These are phyloP conservation scores for Pachypanchax playfairii DNA, from an alignment of 2,113 vertebrate species.

Conservation along the genomic window DNA sequence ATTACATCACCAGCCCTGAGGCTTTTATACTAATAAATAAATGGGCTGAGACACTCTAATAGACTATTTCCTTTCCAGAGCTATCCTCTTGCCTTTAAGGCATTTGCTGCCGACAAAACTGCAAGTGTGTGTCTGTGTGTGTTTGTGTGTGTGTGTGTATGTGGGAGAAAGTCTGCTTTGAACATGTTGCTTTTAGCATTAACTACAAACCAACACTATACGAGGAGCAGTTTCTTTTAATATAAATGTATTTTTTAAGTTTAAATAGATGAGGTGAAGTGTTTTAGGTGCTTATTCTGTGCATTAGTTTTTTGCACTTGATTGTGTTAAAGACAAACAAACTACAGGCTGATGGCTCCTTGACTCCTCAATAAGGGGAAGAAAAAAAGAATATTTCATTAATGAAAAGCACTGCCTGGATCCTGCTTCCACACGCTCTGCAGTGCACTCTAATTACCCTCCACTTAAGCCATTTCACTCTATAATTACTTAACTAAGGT, in stretches of 20 bases:
- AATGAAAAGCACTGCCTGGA: conserved; percentile 68
- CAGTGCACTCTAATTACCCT: conserved; percentile 9
- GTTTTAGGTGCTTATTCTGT: conserved; percentile 44
- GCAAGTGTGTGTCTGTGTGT: background rate
- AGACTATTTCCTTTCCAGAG: conserved; percentile 69
- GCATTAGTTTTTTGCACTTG: conserved; percentile 65
- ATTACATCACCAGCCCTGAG: conserved; percentile 65
- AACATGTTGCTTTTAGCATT: conserved; percentile 41
- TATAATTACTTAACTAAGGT: background rate
- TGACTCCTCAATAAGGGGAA: conserved; percentile 44
- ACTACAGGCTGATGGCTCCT: conserved; percentile 3
- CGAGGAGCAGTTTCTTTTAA: background rate
- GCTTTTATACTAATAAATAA: conserved; percentile 69
- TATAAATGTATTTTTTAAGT: conserved; percentile 25
- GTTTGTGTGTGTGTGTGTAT: conserved; percentile 7
- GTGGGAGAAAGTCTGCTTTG: background rate
- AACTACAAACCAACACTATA: conserved; percentile 24
- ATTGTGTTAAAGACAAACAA: too few relatives aligned
- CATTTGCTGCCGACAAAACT: conserved; percentile 44
- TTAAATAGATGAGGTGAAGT: conserved; percentile 19
- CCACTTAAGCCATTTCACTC: conserved; percentile 21
- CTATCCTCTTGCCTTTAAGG: conserved; percentile 56
- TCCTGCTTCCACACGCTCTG: conserved; percentile 7
- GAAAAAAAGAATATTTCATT: conserved; percentile 52
- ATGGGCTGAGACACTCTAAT: conserved; percentile 68